Evolutionary conservation across 2,113 vertebrate species (phyloP).

Genomic region (Gorilla gorilla): DNA sequence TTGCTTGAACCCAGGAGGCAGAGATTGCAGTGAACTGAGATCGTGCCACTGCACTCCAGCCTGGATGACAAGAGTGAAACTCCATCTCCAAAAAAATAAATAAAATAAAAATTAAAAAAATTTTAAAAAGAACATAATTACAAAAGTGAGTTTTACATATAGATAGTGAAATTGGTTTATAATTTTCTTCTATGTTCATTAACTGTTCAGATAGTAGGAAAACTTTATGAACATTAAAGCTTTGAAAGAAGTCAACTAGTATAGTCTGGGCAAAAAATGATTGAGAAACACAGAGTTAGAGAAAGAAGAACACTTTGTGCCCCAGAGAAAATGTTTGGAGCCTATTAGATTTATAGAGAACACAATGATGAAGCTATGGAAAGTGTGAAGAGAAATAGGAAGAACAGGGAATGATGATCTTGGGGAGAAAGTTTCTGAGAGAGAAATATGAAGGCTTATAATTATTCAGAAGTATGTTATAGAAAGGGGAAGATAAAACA

Average conservation of each 20-base stretch:
- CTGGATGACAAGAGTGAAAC: too few relatives aligned
- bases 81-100: too few relatives aligned
- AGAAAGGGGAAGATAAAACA: not conserved
- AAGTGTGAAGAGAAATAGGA: not conserved
- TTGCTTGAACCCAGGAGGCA: too few relatives aligned
- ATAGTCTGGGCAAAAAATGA: not conserved
- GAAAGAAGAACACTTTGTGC: not conserved
- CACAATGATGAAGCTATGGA: not conserved
- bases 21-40: too few relatives aligned
- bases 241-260: not conserved
- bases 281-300: not conserved
- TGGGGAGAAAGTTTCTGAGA: not conserved
- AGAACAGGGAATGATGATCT: not conserved
- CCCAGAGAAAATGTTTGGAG: not conserved
- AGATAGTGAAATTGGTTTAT: not conserved
- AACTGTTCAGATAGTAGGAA: not conserved
- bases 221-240: not conserved
- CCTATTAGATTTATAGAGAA: not conserved
- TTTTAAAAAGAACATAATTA: not conserved
- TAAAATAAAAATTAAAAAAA: too few relatives aligned
- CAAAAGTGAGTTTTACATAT: not conserved
- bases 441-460: not conserved
- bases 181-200: not conserved
- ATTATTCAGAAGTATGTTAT: not conserved
- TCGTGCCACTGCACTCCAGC: too few relatives aligned